Evolutionary conservation across 2,113 vertebrate species (phyloP).

Genomic region (Limnothrissa miodon): DNA sequence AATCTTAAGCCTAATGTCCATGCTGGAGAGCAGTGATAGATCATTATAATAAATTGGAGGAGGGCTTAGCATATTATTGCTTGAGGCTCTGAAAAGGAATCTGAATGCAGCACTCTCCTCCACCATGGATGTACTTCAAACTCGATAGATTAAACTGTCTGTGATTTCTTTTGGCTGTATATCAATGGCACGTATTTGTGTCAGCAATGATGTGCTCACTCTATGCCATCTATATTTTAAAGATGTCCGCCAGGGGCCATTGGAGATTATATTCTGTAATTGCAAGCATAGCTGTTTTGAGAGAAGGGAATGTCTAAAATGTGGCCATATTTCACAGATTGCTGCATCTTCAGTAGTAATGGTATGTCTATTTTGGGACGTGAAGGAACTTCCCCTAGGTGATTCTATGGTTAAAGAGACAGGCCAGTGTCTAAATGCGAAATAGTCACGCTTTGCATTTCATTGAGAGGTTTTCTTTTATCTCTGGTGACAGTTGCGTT

Average conservation of each 20-base stretch:
- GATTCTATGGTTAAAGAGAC: not conserved
- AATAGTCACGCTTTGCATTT: not conserved
- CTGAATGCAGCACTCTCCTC: not conserved
- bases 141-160: not conserved
- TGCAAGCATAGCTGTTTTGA: not conserved
- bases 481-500: not conserved
- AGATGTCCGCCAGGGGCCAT: not conserved
- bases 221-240: not conserved
- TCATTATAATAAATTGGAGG: slow-evolving; percentile 69
- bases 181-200: not conserved
- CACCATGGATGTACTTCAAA: not conserved
- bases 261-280: not conserved
- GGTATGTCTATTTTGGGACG: not conserved
- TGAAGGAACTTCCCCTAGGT: not conserved
- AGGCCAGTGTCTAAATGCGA: not conserved
- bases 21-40: slow-evolving; percentile 65
- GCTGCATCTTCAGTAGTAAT: not conserved
- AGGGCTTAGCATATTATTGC: slow-evolving; percentile 47
- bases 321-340: not conserved
- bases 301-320: not conserved
- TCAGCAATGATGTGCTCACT: not conserved
- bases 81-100: slow-evolving; percentile 30
- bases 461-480: not conserved
- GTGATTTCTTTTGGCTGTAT: slow-evolving; percentile 16
- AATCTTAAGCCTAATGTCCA: slow-evolving; percentile 70